phyloP scores from a whole-genome alignment of 1,140 invertebrate species.

The Uloborus diversus region DNA sequence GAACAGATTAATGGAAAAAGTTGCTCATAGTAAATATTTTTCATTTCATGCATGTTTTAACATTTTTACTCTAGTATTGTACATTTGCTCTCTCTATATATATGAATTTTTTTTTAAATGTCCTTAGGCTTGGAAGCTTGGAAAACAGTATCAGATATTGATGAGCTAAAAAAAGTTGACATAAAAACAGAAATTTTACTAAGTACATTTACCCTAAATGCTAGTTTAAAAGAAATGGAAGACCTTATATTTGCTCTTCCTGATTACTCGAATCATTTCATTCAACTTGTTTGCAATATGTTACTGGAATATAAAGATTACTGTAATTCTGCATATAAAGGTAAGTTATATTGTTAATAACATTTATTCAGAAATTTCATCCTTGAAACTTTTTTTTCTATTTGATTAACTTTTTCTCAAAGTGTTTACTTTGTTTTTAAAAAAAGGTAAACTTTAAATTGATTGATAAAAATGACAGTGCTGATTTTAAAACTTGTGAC shows the following conservation, averaged over 20 bases:
- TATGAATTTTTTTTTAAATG: too few relatives aligned
- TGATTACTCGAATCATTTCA: constrained; percentile 75
- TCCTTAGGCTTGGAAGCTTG: constrained; percentile 74
- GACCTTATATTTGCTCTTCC: constrained; percentile 77
- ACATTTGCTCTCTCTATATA: too few relatives aligned
- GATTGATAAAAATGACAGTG: too few relatives aligned
- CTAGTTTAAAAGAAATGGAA: constrained; percentile 75
- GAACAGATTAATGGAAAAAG: constrained; percentile 68
- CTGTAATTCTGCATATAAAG: constrained; percentile 77
- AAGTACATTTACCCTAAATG: constrained; percentile 78
- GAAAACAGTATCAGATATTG: constrained; percentile 74
- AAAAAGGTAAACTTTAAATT: too few relatives aligned
- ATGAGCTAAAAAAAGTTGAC: constrained; percentile 73
- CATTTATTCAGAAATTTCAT: not conserved
- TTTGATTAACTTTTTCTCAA: not conserved
- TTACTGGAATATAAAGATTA: constrained; percentile 79
- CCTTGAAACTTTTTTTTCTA: not conserved
- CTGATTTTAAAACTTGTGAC: too few relatives aligned
- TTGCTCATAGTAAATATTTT: constrained; percentile 71
- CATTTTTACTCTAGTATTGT: too few relatives aligned
- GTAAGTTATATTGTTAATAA: constrained; percentile 59
- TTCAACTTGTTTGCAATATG: constrained; percentile 75
- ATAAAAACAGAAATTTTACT: constrained; percentile 75
- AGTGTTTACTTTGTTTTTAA: not conserved
- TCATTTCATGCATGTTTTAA: not conserved